phyloP scores from a whole-genome alignment of 2,113 vertebrate genomes.

The Polypterus senegalus region DNA sequence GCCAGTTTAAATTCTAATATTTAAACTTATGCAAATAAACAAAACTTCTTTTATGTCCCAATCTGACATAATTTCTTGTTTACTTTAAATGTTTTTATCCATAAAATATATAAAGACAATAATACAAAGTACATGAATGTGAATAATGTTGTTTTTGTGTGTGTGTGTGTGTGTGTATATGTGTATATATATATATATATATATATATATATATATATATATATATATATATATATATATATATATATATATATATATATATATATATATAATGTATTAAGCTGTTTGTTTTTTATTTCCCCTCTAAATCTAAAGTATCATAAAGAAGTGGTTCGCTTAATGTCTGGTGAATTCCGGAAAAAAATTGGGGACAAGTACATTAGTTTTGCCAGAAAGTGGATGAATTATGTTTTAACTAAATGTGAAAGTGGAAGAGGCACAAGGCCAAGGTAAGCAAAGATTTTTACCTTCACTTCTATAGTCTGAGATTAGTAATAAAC shows the following conservation, averaged over 20 bases:
- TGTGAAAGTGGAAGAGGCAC: conserved; percentile 95
- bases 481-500: no score
- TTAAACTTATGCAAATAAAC: no score
- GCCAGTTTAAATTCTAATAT: no score
- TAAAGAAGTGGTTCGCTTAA: conserved; percentile 93
- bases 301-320: conserved; percentile 67
- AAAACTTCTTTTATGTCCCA: no score
- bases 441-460: conserved; percentile 71
- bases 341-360: conserved; percentile 93
- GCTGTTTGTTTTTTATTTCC: not conserved
- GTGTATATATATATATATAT: no score
- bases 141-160: not conserved
- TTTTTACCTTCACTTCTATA: no score
- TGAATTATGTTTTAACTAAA: conserved; percentile 94
- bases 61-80: no score
- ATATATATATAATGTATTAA: no score
- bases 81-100: not conserved
- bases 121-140: not conserved
- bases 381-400: conserved; percentile 90
- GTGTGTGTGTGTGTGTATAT: no score
- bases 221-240: no score
- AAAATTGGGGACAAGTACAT: conserved; percentile 95
- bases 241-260: no score
- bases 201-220: no score
- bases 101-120: not conserved